These are phyloP conservation scores for Okapia johnstoni DNA, from an alignment of 2,113 vertebrate species.

Conservation along the genomic window DNA sequence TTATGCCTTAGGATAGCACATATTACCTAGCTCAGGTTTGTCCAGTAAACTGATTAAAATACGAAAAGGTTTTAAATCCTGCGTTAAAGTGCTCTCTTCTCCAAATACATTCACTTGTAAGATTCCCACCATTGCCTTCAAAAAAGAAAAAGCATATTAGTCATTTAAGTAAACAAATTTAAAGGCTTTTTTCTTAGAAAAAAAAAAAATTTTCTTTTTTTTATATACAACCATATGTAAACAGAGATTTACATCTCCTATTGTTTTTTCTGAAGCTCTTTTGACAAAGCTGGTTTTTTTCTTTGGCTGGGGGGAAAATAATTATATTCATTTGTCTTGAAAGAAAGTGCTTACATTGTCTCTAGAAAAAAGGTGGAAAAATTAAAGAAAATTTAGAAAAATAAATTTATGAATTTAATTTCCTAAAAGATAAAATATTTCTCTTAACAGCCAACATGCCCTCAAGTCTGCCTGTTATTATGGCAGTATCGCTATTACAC, in stretches of 20 bases:
- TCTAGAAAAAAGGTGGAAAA: not conserved
- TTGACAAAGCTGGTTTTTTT: not conserved
- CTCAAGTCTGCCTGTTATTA: not conserved
- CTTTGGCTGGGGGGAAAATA: not conserved
- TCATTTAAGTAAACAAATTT: conserved; percentile 43
- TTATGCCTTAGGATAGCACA: not conserved
- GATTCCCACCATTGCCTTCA: conserved; percentile 97
- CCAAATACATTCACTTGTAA: conserved; percentile 94
- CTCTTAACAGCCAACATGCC: not conserved
- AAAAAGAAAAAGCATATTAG: conserved; percentile 52
- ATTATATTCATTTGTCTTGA: not conserved
- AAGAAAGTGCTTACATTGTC: not conserved
- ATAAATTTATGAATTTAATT: not conserved
- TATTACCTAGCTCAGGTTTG: conserved; percentile 96
- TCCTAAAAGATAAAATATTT: not conserved
- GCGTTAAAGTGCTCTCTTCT: conserved; percentile 94
- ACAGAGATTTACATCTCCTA: not conserved
- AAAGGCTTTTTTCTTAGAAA: not conserved
- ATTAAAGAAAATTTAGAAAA: conserved; percentile 36
- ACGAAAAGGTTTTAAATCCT: conserved; percentile 97
- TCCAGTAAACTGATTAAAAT: conserved; percentile 98
- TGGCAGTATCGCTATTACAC: not conserved
- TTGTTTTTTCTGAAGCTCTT: conserved; percentile 32
- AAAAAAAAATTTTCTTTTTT: not conserved
- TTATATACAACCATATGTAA: not conserved